Base-by-base conservation (phyloP, 2,113 vertebrate genomes). In the Phyllopteryx taeniolatus region DNA sequence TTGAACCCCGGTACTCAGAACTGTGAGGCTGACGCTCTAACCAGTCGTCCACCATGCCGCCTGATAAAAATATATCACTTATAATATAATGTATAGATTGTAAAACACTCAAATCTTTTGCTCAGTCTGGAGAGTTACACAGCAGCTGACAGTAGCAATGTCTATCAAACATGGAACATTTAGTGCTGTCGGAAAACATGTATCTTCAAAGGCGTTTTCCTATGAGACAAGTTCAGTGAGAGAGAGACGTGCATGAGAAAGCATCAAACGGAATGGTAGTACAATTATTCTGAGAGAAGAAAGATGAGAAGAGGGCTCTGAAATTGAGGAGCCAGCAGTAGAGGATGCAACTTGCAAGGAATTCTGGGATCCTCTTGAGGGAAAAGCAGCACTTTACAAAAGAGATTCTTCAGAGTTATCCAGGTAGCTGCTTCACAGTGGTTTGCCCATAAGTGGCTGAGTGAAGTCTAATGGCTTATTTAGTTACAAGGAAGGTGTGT, bases 261-360 rank as follows among this genome's bases (percentile, higher is more conserved):
- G 69, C 70, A 83, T 86, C 78, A 87, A 80, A 80, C 35, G 59
- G 62, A 76, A 65, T 68, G 59, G 72, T 66, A 66, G 74, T 61
- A 14, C 53, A 65, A 76, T 78, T 71, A 80, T 67, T 65, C 44
- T 68, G 51, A 78, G 57, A 72, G 31, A 67, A 43, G 68, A 65
- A 60, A 75, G 73, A 56, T 35, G 17, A 43, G 62, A 64, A 22
- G 39, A 64, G 35, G 31, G 39, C 65, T 9, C 53, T 77, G 73
- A 70, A 82, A 54, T 39, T 64, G 51, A 59, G 44, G 60, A 54
- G 67, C 68, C 72, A 74, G 79, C 72, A 47, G 74, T 44, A 76
- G 67, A 46, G 44, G 66, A 35, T 61, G 70, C 75, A 70, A 49
- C 73, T 20, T 47, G 39, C 65, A 81, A 78, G 69, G 66, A 75